Conservation (phyloP, 2,888 invertebrate species). For the Dorcus parallelipipedus region DNA sequence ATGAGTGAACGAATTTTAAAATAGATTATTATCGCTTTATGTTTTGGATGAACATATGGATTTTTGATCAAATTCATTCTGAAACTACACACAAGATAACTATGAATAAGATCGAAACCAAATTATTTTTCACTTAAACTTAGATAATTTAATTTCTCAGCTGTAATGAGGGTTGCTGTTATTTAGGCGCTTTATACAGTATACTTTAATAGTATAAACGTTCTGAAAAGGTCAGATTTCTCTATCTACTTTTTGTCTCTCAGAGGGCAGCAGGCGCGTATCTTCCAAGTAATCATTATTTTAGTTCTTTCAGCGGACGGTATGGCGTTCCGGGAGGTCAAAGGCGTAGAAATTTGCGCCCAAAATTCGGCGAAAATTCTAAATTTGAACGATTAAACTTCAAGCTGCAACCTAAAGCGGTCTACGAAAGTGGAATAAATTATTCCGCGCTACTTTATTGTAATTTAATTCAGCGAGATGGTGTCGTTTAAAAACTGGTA, state of each 20-base stretch:
- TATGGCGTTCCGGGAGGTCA: not conserved
- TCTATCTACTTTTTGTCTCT: not conserved
- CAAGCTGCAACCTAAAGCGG: too few species aligned
- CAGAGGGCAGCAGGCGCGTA: not conserved
- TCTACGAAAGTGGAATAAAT: too few species aligned
- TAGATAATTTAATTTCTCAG: too few species aligned
- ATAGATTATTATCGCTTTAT: not conserved
- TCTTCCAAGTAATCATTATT: conserved; percentile 4
- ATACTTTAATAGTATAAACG: too few species aligned
- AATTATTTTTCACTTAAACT: too few species aligned
- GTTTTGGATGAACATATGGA: not conserved
- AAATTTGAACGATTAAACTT: too few species aligned
- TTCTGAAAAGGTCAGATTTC: too few species aligned
- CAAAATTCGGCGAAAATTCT: not conserved
- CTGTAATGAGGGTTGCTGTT: too few species aligned
- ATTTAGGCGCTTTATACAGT: too few species aligned
- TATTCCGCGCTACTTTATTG: too few species aligned
- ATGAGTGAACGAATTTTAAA: not conserved
- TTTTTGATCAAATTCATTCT: not conserved
- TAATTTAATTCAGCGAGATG: too few species aligned
- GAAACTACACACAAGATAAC: not conserved
- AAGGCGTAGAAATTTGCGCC: not conserved
- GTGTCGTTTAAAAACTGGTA: not conserved
- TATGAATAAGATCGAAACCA: too few species aligned
- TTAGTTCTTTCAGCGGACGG: not conserved